Conservation (phyloP, 2,888 invertebrate genomes). For the Philereme transversata region DNA sequence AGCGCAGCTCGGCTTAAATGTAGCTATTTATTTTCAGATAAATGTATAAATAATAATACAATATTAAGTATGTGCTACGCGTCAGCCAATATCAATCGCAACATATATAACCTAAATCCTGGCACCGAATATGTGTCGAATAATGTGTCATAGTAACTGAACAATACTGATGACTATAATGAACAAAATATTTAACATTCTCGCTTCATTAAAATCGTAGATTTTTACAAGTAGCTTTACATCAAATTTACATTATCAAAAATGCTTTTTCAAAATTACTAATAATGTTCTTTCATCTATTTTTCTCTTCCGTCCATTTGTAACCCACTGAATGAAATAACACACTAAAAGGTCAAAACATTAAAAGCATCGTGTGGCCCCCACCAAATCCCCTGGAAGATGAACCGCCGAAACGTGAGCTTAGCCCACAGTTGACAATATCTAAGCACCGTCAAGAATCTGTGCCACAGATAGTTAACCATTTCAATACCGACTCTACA, state of each 20-base stretch:
- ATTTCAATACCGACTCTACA: conserved; percentile 42
- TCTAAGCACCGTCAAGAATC: conserved; percentile 44
- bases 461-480: conserved; percentile 42
- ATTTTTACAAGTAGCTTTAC: conserved; percentile 40
- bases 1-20: conserved; percentile 63
- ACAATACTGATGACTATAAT: conserved; percentile 45
- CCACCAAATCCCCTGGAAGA: conserved; percentile 75
- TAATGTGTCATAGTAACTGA: conserved; percentile 54
- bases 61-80: conserved; percentile 66
- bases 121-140: conserved; percentile 56
- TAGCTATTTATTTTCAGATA: conserved; percentile 63
- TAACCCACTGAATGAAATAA: conserved; percentile 46
- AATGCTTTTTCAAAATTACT: conserved; percentile 61
- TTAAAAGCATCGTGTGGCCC: conserved; percentile 82
- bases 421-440: conserved; percentile 44
- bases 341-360: conserved; percentile 75
- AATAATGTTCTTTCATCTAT: conserved; percentile 71
- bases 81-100: conserved; percentile 60
- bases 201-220: conserved; percentile 55
- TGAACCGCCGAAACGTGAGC: conserved; percentile 60
- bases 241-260: conserved; percentile 34
- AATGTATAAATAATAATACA: conserved; percentile 52
- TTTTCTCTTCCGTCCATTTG: conserved; percentile 59
- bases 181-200: conserved; percentile 54
- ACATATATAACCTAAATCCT: conserved; percentile 66